These are phyloP conservation scores for Sula dactylatra DNA, from an alignment of 2,113 vertebrate species.

Conservation along the genomic window DNA sequence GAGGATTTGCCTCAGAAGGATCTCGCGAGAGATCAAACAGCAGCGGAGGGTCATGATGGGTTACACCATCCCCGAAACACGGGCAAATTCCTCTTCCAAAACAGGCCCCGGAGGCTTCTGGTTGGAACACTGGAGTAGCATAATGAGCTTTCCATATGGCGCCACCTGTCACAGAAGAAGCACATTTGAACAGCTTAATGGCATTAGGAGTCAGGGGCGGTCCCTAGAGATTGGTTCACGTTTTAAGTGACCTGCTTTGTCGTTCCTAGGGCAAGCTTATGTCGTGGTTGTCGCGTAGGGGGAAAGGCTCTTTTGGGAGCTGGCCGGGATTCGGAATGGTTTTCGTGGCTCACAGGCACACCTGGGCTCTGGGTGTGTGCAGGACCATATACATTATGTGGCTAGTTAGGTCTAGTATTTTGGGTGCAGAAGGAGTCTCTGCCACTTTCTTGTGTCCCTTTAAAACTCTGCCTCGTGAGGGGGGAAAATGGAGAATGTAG, in stretches of 20 bases:
- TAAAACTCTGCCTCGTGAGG: neutral
- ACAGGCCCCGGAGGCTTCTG: constrained; percentile 75
- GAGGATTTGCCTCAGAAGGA: constrained; percentile 77
- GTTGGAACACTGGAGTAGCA: constrained; percentile 80
- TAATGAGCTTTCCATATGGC: constrained; percentile 84
- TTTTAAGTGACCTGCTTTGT: neutral
- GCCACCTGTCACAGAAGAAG: constrained; percentile 70
- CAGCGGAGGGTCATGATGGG: constrained; percentile 77
- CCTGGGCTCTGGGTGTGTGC: neutral
- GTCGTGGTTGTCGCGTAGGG: accelerated
- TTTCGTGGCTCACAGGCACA: neutral
- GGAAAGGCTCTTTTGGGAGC: neutral
- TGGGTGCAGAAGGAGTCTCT: neutral
- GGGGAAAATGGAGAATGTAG: accelerated
- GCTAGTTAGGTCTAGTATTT: neutral
- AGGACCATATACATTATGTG: neutral
- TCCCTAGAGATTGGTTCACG: neutral
- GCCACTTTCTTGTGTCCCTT: neutral
- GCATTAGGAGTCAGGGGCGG: neutral
- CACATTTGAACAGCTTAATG: neutral
- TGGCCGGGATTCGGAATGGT: neutral
- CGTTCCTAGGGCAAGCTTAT: neutral
- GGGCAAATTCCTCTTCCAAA: constrained; percentile 69
- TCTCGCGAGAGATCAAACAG: constrained; percentile 81
- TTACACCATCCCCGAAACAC: constrained; percentile 70